These are phyloP conservation scores for Ips nitidus DNA, from an alignment of 1,140 invertebrate species.

Conservation along the genomic window DNA sequence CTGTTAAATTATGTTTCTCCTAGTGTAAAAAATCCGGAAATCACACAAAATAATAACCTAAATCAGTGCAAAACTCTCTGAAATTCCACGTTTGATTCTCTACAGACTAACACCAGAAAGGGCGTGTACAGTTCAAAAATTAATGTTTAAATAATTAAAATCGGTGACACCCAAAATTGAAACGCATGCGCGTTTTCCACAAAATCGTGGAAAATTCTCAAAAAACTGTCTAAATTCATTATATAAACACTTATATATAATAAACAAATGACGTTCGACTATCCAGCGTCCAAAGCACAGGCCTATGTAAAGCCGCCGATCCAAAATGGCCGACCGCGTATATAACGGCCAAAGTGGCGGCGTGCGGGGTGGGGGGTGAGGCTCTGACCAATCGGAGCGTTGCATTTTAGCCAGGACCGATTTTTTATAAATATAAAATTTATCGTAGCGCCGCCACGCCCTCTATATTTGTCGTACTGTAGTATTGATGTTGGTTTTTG, in stretches of 20 bases:
- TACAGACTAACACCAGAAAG: too few species aligned
- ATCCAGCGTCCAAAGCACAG: constrained; percentile 16
- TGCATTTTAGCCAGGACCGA: constrained; percentile 23
- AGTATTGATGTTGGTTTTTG: constrained; percentile 26
- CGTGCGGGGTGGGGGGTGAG: constrained; percentile 7
- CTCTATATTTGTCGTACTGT: constrained; percentile 20
- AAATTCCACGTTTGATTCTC: too few species aligned
- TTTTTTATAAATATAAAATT: constrained; percentile 37
- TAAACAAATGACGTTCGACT: constrained; percentile 6
- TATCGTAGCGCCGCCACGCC: constrained; percentile 32
- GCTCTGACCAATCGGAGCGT: constrained; percentile 16
- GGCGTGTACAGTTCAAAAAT: too few species aligned
- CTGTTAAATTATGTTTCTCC: too few species aligned
- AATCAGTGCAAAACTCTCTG: too few species aligned
- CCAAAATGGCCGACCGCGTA: constrained; percentile 31
- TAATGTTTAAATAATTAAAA: background rate
- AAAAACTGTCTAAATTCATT: constrained; percentile 25
- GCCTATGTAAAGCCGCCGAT: constrained; percentile 27
- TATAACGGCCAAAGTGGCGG: constrained; percentile 9
- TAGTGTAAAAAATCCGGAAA: too few species aligned
- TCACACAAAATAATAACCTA: too few species aligned
- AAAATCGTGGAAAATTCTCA: constrained; percentile 6
- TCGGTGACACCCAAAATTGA: constrained; percentile 11
- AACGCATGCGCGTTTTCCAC: constrained; percentile 11
- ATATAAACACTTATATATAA: constrained; percentile 13